phyloP scores from a whole-genome alignment of 2,888 invertebrate species.

The Melikaiella ostensackeni region DNA sequence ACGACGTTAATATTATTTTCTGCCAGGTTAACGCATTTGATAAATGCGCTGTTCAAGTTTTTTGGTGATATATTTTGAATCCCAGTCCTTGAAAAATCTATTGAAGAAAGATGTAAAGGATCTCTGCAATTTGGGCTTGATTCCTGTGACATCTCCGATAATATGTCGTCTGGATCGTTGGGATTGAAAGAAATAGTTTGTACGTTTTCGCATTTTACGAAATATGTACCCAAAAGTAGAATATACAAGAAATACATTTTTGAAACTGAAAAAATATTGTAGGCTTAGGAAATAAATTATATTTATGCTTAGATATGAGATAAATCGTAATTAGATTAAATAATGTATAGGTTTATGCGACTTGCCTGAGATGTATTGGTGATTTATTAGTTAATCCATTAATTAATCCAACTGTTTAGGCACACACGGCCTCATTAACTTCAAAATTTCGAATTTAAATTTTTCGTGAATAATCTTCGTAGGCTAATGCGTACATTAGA shows the following conservation, averaged over 20 bases:
- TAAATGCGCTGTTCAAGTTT: constrained; percentile 3
- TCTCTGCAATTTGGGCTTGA: not conserved
- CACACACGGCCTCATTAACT: too few relatives aligned
- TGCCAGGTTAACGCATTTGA: not conserved
- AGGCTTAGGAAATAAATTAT: not conserved
- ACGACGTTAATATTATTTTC: not conserved
- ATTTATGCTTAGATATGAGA: too few relatives aligned
- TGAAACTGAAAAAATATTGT: constrained; percentile 2
- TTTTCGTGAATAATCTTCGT: not conserved
- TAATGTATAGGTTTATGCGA: not conserved
- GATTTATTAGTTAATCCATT: not conserved
- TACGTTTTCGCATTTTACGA: not conserved
- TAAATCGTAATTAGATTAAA: not conserved
- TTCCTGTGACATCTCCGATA: not conserved
- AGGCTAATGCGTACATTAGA: not conserved
- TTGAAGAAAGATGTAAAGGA: constrained; percentile 1
- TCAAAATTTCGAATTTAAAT: not conserved
- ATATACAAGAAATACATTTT: constrained; percentile 7
- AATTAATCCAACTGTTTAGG: not conserved
- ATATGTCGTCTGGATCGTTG: not conserved
- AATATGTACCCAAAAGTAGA: constrained; percentile 1
- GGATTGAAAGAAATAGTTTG: not conserved
- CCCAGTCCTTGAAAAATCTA: constrained; percentile 1
- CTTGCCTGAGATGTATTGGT: constrained; percentile 2
- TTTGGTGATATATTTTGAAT: not conserved